Conservation (phyloP, 2,797 vertebrate species). For the Eleutherodactylus coqui region DNA sequence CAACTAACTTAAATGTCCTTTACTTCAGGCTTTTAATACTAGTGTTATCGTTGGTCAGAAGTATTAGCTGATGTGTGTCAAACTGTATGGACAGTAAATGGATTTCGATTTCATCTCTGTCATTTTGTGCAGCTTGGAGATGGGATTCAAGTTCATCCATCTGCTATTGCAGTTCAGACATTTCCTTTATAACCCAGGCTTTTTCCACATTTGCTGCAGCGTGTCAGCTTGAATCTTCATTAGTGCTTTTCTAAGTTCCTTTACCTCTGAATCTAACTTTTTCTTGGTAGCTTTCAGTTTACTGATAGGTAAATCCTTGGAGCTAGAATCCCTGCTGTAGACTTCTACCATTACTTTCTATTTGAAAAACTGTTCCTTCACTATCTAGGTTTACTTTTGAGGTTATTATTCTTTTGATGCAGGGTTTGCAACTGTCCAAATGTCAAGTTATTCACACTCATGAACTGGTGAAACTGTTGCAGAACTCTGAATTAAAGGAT, state of each 20-base stretch:
- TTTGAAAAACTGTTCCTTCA: constrained; percentile 93
- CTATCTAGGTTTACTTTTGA: constrained; percentile 91
- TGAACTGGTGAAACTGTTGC: too few species aligned
- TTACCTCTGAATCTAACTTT: too few species aligned
- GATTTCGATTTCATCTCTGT: constrained; percentile 85
- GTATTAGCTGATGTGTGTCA: constrained; percentile 84
- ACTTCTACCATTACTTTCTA: constrained; percentile 99
- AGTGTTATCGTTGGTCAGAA: constrained; percentile 87
- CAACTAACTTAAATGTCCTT: too few species aligned
- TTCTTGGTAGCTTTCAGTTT: too few species aligned
- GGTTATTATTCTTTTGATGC: constrained; percentile 82
- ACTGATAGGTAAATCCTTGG: constrained; percentile 92
- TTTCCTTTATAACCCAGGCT: constrained; percentile 82
- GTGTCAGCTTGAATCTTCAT: constrained; percentile 81
- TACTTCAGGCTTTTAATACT: constrained; percentile 84
- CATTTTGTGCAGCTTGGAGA: constrained; percentile 83
- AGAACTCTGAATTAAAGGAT: too few species aligned
- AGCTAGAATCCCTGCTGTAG: constrained; percentile 89
- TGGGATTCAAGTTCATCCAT: constrained; percentile 87
- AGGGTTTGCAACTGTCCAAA: constrained; percentile 93
- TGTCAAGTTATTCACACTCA: too few species aligned
- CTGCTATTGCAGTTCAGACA: constrained; percentile 83
- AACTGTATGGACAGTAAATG: constrained; percentile 92
- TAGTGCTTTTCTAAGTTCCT: too few species aligned
- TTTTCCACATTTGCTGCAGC: constrained; percentile 81